Evolutionary conservation across 2,797 vertebrate species (phyloP), one percentile per base, ranked within the genome.

Genomic region (Gymnoscopelus microlampas): DNA sequence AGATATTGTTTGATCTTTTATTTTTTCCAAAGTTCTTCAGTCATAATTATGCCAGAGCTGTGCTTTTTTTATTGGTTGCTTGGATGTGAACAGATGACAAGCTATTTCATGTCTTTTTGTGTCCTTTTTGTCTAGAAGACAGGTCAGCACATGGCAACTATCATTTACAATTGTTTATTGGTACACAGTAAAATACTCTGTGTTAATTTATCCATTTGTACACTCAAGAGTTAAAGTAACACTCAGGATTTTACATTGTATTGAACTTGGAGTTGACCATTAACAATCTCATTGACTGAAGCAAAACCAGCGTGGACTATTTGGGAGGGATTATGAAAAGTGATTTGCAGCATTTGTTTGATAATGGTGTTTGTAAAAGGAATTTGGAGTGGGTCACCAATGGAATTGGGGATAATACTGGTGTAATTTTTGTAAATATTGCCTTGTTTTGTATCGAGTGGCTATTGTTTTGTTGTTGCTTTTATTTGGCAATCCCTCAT

Each of bases 341-440:
- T 2, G 15, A 63, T 63, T 69, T 75, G 69, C 53, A 61, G 71
- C 68, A 55, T 19, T 35, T 67, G 74, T 78, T 12, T 61, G 63
- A 59, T 15, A 66, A 54, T 56, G 60, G 76, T 78, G 62, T 82
- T 82, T 74, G 77, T 78, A 76, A 88, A 89, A 84, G 83, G 85
- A 80, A 85, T 77, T 79, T 26, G 24, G 68, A 72, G 72, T 15
- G 56, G 74, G 81, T 82, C 77, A 76, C 82, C 83, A 79, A 79
- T 76, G 54, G 75, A 84, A 65, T 71, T 74, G 62, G 83, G 81
- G 60, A 89, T 68, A 83, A 78, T 87, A 81, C 71, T 81, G 77
- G 81, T 92, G 90, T 91, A 93, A 89, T 90, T 91, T 91, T 89
- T 95, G 94, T 95, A 94, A 92, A 95, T 95, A 94, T 74, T 78